These are phyloP conservation scores for Colostygia pectinataria DNA, from an alignment of 2,888 invertebrate genomes.

Conservation along the genomic window DNA sequence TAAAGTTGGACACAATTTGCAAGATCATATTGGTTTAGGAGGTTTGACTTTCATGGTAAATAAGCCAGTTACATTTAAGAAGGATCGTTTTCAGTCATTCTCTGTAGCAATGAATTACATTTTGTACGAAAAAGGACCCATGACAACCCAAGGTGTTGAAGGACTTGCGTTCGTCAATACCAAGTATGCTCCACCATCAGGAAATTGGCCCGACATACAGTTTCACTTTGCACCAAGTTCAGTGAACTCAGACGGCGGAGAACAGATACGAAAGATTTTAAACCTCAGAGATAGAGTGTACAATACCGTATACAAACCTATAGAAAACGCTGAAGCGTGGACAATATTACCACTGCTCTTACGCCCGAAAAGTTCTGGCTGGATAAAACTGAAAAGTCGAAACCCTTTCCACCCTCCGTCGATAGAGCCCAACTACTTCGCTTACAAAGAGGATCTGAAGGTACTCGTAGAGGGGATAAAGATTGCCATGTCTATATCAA, in stretches of 20 bases:
- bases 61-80: slow-evolving; percentile 90
- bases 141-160: slow-evolving; percentile 93
- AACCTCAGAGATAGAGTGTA: slow-evolving; percentile 91
- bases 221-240: slow-evolving; percentile 94
- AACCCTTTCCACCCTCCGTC: slow-evolving; percentile 93
- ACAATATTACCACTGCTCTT: slow-evolving; percentile 91
- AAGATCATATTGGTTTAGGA: slow-evolving; percentile 94
- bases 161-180: slow-evolving; percentile 94
- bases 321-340: slow-evolving; percentile 91
- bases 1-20: slow-evolving; percentile 92
- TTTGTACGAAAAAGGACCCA: slow-evolving; percentile 90
- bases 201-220: slow-evolving; percentile 92
- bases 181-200: slow-evolving; percentile 90
- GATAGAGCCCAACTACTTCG: slow-evolving; percentile 96
- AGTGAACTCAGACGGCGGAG: slow-evolving; percentile 91
- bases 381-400: slow-evolving; percentile 90
- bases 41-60: slow-evolving; percentile 92
- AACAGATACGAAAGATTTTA: slow-evolving; percentile 89
- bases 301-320: slow-evolving; percentile 92
- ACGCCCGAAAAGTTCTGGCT: slow-evolving; percentile 94
- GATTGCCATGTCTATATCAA: slow-evolving; percentile 90
- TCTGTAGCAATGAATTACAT: slow-evolving; percentile 92
- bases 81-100: slow-evolving; percentile 89
- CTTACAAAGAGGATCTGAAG: slow-evolving; percentile 90
- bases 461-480: slow-evolving; percentile 92